Evolutionary conservation across 2,888 invertebrate species (phyloP), one percentile per base, ranked within the genome.

Genomic region (Alloplasta piceator): DNA sequence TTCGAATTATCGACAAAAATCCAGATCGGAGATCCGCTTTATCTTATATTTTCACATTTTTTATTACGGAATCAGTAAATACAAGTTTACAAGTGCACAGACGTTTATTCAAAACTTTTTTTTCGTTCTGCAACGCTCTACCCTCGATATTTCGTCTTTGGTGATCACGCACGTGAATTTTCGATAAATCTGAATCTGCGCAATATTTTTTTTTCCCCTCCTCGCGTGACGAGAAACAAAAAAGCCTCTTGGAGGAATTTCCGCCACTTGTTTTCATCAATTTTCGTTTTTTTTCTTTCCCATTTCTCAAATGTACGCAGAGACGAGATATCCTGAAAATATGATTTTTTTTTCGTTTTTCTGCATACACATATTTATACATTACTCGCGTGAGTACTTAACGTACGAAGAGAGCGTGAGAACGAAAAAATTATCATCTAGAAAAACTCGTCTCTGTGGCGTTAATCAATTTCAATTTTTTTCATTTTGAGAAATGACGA

Each of bases 11-110:
- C 26, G 26, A 26, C 26, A 26, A 26, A 26, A 3, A 26, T 26
- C 26, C 1, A 26, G 26, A 26, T 26, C 26, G 26, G 26, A 26
- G 26, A 26, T 26, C 26, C 26, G 26, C 26, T 26, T 26, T 26
- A 3, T 26, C 26, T 26, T 26, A 26, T 26, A 26, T 50, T 50
- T 50, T 50, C 14, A 5, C 1, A 6, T 10, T 67, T 43, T 36
- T 76, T 81, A 82, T 83, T 85, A 82, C 80, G 82, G 83, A 85
- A 85, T 58, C 75, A 83, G 82, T 82, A 78, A 83, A 85, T 83
- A 85, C 82, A 85, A 82, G 85, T 85, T 83, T 83, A 85, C 85
- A 83, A 83, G 78, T 83, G 83, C 82, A 83, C 85, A 83, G 81
- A 85, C 82, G 82, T 82, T 82, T 77, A n/a, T 26, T 26, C 3